Percentiles rank a stretch among this genome's conserved stretches.
Conservation (phyloP, 2,888 invertebrate species). For the Diarsia mendica region DNA sequence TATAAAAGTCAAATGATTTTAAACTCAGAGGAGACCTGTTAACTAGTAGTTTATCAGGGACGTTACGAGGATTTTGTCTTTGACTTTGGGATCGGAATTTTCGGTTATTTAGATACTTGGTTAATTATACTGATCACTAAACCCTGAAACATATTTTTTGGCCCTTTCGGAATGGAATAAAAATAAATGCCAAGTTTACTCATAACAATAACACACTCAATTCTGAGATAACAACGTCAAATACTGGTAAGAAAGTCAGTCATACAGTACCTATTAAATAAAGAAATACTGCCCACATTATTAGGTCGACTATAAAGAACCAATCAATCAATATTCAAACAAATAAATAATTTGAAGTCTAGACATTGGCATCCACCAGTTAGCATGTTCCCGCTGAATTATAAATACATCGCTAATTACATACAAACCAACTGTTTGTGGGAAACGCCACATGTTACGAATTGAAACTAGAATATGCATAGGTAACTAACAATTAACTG, state of each 20-base stretch:
- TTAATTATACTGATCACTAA: background rate
- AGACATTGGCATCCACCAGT: conserved; percentile 21
- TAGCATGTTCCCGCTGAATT: conserved; percentile 45
- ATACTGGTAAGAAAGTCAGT: background rate
- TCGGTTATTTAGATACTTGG: background rate
- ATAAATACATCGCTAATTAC: conserved; percentile 60
- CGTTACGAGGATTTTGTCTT: background rate
- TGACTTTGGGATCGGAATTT: background rate
- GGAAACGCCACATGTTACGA: conserved; percentile 65
- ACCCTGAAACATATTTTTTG: too few relatives aligned
- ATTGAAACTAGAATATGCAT: conserved; percentile 62
- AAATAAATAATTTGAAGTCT: conserved; percentile 2
- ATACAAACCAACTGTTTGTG: conserved; percentile 51
- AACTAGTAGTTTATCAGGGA: background rate
- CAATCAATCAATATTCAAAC: background rate
- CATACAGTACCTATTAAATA: background rate
- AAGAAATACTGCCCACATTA: background rate
- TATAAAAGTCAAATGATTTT: background rate
- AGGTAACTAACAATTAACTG: conserved; percentile 61
- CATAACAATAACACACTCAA: too few relatives aligned
- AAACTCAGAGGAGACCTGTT: background rate
- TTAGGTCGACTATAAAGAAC: background rate
- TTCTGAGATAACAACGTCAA: too few relatives aligned
- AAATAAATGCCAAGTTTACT: too few relatives aligned
- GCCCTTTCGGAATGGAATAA: too few relatives aligned